phyloP scores from a whole-genome alignment of 2,888 invertebrate genomes.

The Leptodirus hochenwartii region DNA sequence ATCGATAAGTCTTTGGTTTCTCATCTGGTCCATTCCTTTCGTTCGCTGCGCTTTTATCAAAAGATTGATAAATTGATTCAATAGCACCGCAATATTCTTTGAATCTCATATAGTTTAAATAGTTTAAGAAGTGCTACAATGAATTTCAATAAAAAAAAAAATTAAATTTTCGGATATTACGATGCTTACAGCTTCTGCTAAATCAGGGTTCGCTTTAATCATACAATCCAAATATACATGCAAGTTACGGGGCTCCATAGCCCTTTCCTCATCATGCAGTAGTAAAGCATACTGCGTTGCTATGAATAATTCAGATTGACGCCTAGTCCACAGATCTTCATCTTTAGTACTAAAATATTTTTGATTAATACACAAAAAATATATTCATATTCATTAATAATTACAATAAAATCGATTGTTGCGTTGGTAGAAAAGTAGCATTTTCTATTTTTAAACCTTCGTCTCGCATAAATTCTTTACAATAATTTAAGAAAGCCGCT shows the following conservation, averaged over 20 bases:
- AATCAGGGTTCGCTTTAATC: slow-evolving; percentile 56
- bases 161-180: slow-evolving; percentile 4
- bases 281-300: slow-evolving; percentile 71
- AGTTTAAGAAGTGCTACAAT: slow-evolving; percentile 75
- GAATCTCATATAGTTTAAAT: slow-evolving; percentile 71
- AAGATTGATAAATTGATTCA: slow-evolving; percentile 65
- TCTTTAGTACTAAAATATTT: slow-evolving; percentile 24
- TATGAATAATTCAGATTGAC: slow-evolving; percentile 78
- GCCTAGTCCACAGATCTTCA: slow-evolving; percentile 61
- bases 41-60: slow-evolving; percentile 42
- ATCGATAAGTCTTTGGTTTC: slow-evolving; percentile 52
- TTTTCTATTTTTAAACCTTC: background rate
- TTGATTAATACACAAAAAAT: slow-evolving; percentile 5
- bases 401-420: background rate
- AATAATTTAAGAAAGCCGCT: slow-evolving; percentile 52
- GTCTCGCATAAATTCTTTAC: slow-evolving; percentile 23
- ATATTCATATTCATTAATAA: background rate
- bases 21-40: slow-evolving; percentile 32
- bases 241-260: slow-evolving; percentile 55
- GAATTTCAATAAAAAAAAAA: slow-evolving; percentile 8
- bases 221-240: slow-evolving; percentile 57
- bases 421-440: background rate
- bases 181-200: slow-evolving; percentile 59
- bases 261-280: slow-evolving; percentile 64
- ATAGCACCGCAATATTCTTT: slow-evolving; percentile 73